Evolutionary conservation across 1,140 invertebrate species (phyloP), one percentile per base, ranked within the genome.

Genomic region (Lordiphosa stackelbergi): DNA sequence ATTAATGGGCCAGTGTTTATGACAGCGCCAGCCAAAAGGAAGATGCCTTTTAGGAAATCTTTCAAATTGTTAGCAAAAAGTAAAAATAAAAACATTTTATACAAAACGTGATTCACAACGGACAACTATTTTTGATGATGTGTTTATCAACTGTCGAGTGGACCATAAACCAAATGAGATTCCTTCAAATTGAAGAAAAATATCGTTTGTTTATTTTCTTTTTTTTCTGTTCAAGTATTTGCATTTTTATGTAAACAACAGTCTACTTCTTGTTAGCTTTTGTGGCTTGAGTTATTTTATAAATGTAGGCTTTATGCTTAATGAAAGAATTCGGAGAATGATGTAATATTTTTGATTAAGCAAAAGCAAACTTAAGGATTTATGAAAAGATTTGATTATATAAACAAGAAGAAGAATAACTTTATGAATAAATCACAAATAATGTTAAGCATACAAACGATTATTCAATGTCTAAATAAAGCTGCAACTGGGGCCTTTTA

Each of bases 131-230:
- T 45, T 46, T 46, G 24, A 46, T 46, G 24, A 46, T 46, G 24
- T 46, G 43, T 46, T 46, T 46, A 68, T 68, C 45, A 68, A 48
- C 64, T 66, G 64, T 54, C 62, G 49, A 45, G 43, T 45, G 36
- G 60, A 51, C 46, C 31, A 48, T 49, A 49, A 36, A 49, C 31
- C 34, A 49, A 49, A 49, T 49, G 34, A 11, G 12, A n/a, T 46
- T 31, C 28, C 28, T 31, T 31, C 28, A 31, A 31, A 31, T 31
- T 6, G 7, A 31, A 31, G 28, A 31, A 31, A 31, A 31, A 31
- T 31, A 31, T 31, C 6, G 8, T 8, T 31, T 31, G 6, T 8
- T 31, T 31, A 3, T 38, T 38, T 7, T 38, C 2, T n/a, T 38
- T 38, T 5, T 24, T 24, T 24, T 24, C 36, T 6, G 12, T 31